Evolutionary conservation across 2,888 invertebrate genomes (phyloP).

Genomic region (Cynaeus angustus): DNA sequence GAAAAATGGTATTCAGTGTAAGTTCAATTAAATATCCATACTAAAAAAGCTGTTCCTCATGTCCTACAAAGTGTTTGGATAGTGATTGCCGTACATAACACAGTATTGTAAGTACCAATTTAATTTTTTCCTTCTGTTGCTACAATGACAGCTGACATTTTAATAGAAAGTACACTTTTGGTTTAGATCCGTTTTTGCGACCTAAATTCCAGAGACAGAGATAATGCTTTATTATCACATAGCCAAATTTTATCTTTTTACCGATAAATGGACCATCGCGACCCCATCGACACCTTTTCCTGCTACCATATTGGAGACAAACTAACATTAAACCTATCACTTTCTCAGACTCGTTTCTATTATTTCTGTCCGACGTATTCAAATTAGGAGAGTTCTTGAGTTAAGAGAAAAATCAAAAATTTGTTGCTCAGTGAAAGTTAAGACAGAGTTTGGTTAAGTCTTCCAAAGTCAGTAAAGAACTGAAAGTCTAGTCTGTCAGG

Average conservation of each 20-base stretch:
- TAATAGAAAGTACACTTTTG: constrained; percentile 67
- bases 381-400: constrained; percentile 19
- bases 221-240: constrained; percentile 59
- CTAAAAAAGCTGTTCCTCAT: constrained; percentile 50
- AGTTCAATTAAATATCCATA: constrained; percentile 35
- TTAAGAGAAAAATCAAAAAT: constrained; percentile 16
- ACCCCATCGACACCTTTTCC: constrained; percentile 13
- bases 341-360: constrained; percentile 33
- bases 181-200: constrained; percentile 69
- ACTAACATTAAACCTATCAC: constrained; percentile 32
- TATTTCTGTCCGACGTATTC: constrained; percentile 22
- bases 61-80: constrained; percentile 64
- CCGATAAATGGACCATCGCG: constrained; percentile 25
- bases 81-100: constrained; percentile 67
- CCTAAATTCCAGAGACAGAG: constrained; percentile 67
- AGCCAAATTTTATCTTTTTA: constrained; percentile 48
- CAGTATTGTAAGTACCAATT: constrained; percentile 67
- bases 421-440: constrained; percentile 28
- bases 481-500: not conserved
- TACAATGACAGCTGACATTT: constrained; percentile 65
- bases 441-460: no score
- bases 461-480: not conserved
- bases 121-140: constrained; percentile 42
- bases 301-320: constrained; percentile 35
- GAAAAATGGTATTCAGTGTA: constrained; percentile 60